Evolutionary conservation across 2,888 invertebrate genomes (phyloP).

Genomic region (Philopedon plagiatum): DNA sequence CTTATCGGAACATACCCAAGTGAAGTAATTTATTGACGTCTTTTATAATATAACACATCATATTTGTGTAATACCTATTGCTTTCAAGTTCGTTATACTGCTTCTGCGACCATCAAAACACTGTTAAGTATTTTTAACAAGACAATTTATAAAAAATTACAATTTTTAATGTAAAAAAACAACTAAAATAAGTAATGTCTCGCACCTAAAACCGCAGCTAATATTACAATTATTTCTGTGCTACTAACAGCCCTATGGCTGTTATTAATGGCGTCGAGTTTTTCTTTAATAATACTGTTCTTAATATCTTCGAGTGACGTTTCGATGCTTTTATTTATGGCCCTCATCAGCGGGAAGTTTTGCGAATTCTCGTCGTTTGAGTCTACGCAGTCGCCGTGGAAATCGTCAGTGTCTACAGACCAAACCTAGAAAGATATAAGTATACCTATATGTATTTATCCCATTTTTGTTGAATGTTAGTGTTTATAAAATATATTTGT

Average conservation of each 20-base stretch:
- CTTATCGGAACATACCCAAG: too few relatives aligned
- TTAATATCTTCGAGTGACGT: conserved; percentile 71
- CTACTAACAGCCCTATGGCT: background rate
- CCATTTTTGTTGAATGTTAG: too few relatives aligned
- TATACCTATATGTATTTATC: background rate
- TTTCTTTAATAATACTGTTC: conserved; percentile 61
- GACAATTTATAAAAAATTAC: too few relatives aligned
- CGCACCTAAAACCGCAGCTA: background rate
- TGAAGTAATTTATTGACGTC: too few relatives aligned
- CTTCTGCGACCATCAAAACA: too few relatives aligned
- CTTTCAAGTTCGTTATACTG: too few relatives aligned
- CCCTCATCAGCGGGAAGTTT: conserved; percentile 81
- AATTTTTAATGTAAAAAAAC: too few relatives aligned
- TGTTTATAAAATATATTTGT: too few relatives aligned
- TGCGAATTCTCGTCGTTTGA: conserved; percentile 69
- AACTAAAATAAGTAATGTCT: background rate
- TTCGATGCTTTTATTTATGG: conserved; percentile 78
- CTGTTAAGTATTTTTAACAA: too few relatives aligned
- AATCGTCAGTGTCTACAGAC: conserved; percentile 93
- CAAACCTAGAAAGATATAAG: conserved; percentile 70
- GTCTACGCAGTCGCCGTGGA: conserved; percentile 77
- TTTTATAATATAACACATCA: too few relatives aligned
- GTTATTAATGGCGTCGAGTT: conserved; percentile 7
- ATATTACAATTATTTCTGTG: background rate
- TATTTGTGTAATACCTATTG: too few relatives aligned